A percentile compares a stretch with the other conserved stretches of the same genome.
phyloP scores from a whole-genome alignment of 2,797 vertebrate species.

The Oceanodroma leucorhoa region DNA sequence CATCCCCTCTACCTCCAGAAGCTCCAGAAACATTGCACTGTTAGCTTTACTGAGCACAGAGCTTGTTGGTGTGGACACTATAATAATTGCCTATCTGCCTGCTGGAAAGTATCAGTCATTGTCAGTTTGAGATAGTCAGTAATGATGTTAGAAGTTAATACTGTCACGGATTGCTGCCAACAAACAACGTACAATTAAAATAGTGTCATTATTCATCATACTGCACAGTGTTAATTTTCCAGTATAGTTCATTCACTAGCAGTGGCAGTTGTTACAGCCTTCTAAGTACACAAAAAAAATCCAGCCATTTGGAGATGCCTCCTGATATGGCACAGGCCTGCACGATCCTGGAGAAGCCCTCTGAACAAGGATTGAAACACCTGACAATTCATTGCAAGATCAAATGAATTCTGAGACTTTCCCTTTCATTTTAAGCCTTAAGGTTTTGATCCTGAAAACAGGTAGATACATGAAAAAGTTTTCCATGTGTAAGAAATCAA shows the following conservation, averaged over 20 bases:
- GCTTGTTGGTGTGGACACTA: background rate
- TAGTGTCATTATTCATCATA: background rate
- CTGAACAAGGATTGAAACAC: background rate
- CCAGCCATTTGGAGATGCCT: background rate
- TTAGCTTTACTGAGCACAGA: background rate
- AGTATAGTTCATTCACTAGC: background rate
- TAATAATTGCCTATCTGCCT: background rate
- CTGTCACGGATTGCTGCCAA: background rate
- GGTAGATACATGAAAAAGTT: background rate
- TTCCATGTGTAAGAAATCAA: background rate
- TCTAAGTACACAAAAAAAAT: background rate
- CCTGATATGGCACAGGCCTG: background rate
- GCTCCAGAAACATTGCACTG: background rate
- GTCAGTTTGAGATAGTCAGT: background rate
- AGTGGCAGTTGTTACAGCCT: background rate
- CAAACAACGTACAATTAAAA: slow-evolving; percentile 11
- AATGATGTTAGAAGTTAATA: background rate
- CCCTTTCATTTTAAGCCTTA: background rate
- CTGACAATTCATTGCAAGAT: background rate
- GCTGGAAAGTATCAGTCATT: background rate
- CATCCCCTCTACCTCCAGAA: background rate
- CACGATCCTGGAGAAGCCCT: background rate
- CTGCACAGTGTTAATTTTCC: background rate
- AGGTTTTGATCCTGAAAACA: background rate
- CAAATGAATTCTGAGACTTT: background rate